Evolutionary conservation across 1,140 invertebrate species (phyloP).

Genomic region (Meloidogyne hapla): DNA sequence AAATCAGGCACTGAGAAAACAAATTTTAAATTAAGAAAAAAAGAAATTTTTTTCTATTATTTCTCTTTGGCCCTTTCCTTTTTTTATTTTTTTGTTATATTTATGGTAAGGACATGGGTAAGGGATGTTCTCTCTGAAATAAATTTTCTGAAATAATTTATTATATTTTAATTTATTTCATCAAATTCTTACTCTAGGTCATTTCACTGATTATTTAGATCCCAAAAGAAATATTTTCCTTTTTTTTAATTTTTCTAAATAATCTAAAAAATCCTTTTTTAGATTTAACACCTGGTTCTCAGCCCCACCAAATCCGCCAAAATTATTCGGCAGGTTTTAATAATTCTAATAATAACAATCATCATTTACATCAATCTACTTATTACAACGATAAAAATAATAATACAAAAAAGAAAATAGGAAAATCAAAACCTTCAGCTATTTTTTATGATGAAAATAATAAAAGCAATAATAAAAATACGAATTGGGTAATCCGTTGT

Average conservation of each 20-base stretch:
- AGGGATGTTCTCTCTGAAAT: too few relatives aligned
- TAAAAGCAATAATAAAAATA: not conserved
- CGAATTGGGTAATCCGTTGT: slow-evolving; percentile 25
- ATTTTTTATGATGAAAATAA: slow-evolving; percentile 23
- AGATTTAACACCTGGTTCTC: slow-evolving; percentile 29
- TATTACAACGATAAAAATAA: not conserved
- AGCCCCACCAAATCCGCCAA: slow-evolving; percentile 7
- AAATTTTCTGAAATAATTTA: too few relatives aligned
- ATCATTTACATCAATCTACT: not conserved
- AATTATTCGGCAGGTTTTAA: slow-evolving; percentile 17
- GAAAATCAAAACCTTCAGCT: slow-evolving; percentile 16
- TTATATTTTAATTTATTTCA: too few relatives aligned
- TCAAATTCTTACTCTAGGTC: too few relatives aligned
- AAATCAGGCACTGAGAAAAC: too few relatives aligned
- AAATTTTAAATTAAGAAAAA: too few relatives aligned
- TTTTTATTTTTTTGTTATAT: too few relatives aligned
- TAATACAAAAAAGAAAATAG: not conserved
- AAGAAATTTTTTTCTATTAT: too few relatives aligned
- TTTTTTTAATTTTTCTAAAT: not conserved
- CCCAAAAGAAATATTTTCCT: not conserved
- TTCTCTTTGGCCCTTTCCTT: too few relatives aligned
- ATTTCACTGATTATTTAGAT: too few relatives aligned
- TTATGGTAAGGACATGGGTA: too few relatives aligned
- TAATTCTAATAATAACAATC: not conserved
- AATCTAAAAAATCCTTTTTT: not conserved